A percentile compares a stretch with the other conserved stretches of the same genome.
Conservation (phyloP, 1,140 invertebrate species). For the Euura lappo region DNA sequence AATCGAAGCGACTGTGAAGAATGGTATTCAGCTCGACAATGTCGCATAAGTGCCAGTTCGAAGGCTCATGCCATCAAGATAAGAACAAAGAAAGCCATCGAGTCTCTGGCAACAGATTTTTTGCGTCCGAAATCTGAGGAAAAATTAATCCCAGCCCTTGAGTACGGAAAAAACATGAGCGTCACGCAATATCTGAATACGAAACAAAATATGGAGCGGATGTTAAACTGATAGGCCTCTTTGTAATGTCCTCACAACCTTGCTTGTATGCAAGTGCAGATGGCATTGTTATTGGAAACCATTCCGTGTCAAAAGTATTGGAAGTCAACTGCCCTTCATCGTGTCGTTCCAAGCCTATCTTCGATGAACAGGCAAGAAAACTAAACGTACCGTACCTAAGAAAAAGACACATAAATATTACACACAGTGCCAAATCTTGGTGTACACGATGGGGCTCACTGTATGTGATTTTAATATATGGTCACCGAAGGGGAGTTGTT, state of each 20-base stretch:
- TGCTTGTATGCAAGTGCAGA: constrained; percentile 32
- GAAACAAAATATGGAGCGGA: constrained; percentile 9
- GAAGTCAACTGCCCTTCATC: constrained; percentile 34
- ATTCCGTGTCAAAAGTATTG: constrained; percentile 24
- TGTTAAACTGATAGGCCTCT: constrained; percentile 25
- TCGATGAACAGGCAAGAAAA: constrained; percentile 22
- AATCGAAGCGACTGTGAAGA: constrained; percentile 24
- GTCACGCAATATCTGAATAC: constrained; percentile 16
- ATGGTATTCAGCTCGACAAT: constrained; percentile 24
- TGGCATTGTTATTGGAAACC: constrained; percentile 29
- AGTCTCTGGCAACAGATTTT: constrained; percentile 22
- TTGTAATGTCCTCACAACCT: constrained; percentile 26
- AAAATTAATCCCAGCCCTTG: background rate
- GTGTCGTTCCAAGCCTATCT: constrained; percentile 28
- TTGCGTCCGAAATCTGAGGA: constrained; percentile 19
- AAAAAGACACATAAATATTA: constrained; percentile 24
- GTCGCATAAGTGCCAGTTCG: constrained; percentile 25
- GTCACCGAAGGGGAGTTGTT: background rate
- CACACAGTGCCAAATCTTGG: constrained; percentile 29
- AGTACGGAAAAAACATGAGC: constrained; percentile 22
- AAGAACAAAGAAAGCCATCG: constrained; percentile 26
- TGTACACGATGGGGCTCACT: constrained; percentile 26
- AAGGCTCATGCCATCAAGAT: constrained; percentile 34
- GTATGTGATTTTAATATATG: constrained; percentile 31
- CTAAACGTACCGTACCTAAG: constrained; percentile 33